A percentile compares a stretch with the other conserved stretches of the same genome.
Evolutionary conservation across 1,140 invertebrate species (phyloP).

Genomic region (Tetramorium parvispinum): DNA sequence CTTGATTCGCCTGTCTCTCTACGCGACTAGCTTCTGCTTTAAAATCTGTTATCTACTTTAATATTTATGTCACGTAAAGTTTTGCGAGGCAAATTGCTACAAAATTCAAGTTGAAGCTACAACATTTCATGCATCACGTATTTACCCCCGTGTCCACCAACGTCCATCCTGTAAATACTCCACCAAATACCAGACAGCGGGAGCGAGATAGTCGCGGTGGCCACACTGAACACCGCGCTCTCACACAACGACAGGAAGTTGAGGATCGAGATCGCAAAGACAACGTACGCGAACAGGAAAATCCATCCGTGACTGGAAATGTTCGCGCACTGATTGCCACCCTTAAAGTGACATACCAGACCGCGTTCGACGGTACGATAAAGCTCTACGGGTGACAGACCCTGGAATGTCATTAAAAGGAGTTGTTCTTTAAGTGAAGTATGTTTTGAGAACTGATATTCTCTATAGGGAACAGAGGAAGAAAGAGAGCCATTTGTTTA

Average conservation of each 20-base stretch:
- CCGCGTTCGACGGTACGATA: slow-evolving; percentile 77
- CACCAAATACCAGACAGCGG: slow-evolving; percentile 88
- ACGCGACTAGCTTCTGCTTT: neutral
- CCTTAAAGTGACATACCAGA: slow-evolving; percentile 78
- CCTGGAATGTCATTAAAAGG: slow-evolving; percentile 62
- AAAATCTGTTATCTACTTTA: neutral
- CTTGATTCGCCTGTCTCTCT: neutral
- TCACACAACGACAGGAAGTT: slow-evolving; percentile 87
- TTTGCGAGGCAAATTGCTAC: neutral
- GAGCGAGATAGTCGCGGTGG: slow-evolving; percentile 85
- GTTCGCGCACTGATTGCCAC: slow-evolving; percentile 79
- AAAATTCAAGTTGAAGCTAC: neutral
- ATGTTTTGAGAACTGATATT: neutral
- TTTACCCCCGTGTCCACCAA: slow-evolving; percentile 77
- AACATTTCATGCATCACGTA: neutral
- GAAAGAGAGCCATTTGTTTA: neutral
- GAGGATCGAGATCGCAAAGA: slow-evolving; percentile 84
- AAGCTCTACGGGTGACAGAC: slow-evolving; percentile 76
- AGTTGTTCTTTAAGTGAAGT: neutral
- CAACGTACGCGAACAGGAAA: slow-evolving; percentile 84
- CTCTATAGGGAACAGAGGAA: neutral
- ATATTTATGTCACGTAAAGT: neutral
- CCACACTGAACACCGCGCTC: slow-evolving; percentile 87
- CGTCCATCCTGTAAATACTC: slow-evolving; percentile 87
- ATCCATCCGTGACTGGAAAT: slow-evolving; percentile 85